These are phyloP conservation scores for Chunga burmeisteri DNA, from an alignment of 2,113 vertebrate genomes.

Conservation along the genomic window DNA sequence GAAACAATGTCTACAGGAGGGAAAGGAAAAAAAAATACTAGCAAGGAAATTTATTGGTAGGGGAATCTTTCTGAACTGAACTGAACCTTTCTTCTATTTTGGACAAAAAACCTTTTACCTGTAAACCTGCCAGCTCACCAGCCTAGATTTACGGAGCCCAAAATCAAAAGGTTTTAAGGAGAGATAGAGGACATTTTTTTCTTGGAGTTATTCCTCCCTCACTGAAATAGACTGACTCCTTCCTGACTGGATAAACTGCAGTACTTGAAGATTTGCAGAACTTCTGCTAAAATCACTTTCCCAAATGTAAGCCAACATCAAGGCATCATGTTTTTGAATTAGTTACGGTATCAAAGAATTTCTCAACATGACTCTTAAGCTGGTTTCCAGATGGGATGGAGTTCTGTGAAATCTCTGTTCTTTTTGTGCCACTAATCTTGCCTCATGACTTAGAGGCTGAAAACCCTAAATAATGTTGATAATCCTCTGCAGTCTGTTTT, in stretches of 20 bases:
- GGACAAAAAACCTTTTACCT: background rate
- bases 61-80: background rate
- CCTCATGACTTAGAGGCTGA: constrained; percentile 35
- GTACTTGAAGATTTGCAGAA: constrained; percentile 12
- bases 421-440: constrained; percentile 5
- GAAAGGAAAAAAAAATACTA: background rate
- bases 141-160: background rate
- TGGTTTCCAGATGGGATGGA: constrained; percentile 46
- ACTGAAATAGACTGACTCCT: background rate
- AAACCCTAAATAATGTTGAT: constrained; percentile 18
- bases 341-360: constrained; percentile 17
- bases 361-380: background rate
- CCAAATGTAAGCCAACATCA: background rate
- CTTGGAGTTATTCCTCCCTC: background rate
- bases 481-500: constrained; percentile 13
- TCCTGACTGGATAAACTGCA: background rate
- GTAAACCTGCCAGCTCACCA: background rate
- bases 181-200: background rate
- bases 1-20: background rate
- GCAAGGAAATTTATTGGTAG: background rate
- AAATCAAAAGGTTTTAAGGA: background rate
- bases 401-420: constrained; percentile 30
- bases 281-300: background rate
- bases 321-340: background rate
- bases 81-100: background rate